Base-by-base conservation (phyloP, 2,113 vertebrate species). In the Odontophorus gujanensis region DNA sequence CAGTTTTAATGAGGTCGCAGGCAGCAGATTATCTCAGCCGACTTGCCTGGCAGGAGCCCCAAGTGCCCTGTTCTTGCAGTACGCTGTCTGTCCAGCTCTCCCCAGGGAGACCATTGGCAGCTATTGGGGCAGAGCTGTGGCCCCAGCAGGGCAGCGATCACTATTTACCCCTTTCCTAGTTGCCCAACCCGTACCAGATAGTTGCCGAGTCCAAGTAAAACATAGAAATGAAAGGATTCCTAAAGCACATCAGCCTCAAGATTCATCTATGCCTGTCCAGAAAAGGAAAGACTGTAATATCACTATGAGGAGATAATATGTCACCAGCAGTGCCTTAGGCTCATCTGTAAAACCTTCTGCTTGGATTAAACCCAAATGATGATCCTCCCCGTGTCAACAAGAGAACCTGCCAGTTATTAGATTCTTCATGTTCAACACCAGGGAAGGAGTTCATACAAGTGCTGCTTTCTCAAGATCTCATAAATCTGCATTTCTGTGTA, bases 1-100 rank as follows among this genome's bases (percentile, higher is more conserved):
- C 75, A 85, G 65, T 75, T 92, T 90, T 95, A 95, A 94, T 91
- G 95, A 95, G 93, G 84, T 91, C 45, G 0, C 62, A 94, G 89
- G 82, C 42, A 83, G 87, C 14, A 1, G 73, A 94, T 95, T 92
- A 81, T 80, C 73, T 85, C 79, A 80, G 71, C 75, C 0, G 2
- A 66, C 78, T 85, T 1, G 53, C 58, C 86, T 58, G 48, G 82
- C 51, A 81, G 72, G 92, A 84, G 6, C 80, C 47, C 59, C 69
- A 55, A 77, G 86, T 63, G 10, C 32, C 63, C 32, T 0, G 2
- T 10, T 25, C 38, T 74, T 42, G 20, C 7, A 34, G 50, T 9
- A 6, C 19, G 28, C 32, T 21, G 13, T 18, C 48, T 28, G 25
- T 32, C 61, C 80, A 57, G n/a, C 34, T 28, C 58, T 50, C 45